A percentile compares a stretch with the other conserved stretches of the same genome.
Evolutionary conservation across 2,797 vertebrate species (phyloP).

Genomic region (Picus viridis): DNA sequence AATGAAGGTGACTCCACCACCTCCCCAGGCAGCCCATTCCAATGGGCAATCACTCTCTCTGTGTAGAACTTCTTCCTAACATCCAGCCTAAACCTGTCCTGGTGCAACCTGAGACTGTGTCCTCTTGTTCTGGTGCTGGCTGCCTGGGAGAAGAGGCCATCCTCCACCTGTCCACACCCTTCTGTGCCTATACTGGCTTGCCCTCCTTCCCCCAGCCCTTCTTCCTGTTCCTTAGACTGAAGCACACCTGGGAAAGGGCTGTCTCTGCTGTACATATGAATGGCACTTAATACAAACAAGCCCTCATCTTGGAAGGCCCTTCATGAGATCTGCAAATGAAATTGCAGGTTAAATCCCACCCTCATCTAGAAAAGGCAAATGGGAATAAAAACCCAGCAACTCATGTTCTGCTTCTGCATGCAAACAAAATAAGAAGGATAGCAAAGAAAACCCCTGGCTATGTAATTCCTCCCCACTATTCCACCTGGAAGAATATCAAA

Average conservation of each 20-base stretch:
- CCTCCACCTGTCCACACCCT: too few species aligned
- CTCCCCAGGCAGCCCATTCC: too few species aligned
- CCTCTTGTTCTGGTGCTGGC: too few species aligned
- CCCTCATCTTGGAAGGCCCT: background rate
- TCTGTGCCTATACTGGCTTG: background rate
- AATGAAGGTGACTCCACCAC: too few species aligned
- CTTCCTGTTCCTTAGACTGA: background rate
- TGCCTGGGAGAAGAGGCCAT: too few species aligned
- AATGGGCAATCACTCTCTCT: too few species aligned
- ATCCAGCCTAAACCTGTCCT: too few species aligned
- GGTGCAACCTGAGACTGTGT: too few species aligned
- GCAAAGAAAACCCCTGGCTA: background rate
- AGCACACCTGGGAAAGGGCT: background rate
- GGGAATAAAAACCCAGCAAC: background rate
- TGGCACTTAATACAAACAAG: background rate
- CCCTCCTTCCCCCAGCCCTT: background rate
- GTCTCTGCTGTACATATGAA: background rate
- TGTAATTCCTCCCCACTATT: background rate
- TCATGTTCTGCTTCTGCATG: background rate
- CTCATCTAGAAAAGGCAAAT: background rate
- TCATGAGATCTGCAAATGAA: background rate
- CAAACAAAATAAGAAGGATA: background rate
- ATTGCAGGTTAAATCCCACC: background rate
- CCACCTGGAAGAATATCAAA: background rate
- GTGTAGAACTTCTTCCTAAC: too few species aligned